These are phyloP conservation scores for Pseudopipra pipra DNA, from an alignment of 2,113 vertebrate genomes.

Conservation along the genomic window DNA sequence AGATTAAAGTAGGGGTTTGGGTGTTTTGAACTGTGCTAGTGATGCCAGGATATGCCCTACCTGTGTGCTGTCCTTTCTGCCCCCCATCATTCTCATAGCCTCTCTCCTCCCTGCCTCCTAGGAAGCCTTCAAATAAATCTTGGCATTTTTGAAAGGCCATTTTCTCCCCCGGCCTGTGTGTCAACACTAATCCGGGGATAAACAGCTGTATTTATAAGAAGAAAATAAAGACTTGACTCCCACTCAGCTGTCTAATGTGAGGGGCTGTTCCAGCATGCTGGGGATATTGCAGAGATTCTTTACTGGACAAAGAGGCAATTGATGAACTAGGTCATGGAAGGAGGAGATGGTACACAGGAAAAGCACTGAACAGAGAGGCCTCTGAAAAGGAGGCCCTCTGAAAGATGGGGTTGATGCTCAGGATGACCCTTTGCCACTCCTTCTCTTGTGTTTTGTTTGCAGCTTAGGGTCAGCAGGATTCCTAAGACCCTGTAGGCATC, in stretches of 20 bases:
- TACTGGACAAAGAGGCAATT: background rate
- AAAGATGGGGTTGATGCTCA: background rate
- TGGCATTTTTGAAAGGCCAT: background rate
- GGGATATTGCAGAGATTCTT: background rate
- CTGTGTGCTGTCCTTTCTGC: background rate
- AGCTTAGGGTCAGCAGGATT: background rate
- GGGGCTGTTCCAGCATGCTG: background rate
- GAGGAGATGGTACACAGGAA: background rate
- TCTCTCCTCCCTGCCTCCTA: background rate
- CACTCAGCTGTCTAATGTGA: background rate
- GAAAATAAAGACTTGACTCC: background rate
- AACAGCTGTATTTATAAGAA: background rate
- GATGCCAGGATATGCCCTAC: rapidly evolving
- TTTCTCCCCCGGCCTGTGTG: background rate
- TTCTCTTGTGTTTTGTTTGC: background rate
- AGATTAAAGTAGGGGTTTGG: background rate
- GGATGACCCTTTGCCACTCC: background rate
- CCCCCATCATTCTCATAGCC: background rate
- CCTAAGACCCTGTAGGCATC: background rate
- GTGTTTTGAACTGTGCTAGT: background rate
- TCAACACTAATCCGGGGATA: background rate
- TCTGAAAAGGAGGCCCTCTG: background rate
- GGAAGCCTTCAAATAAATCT: background rate
- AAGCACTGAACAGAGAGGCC: background rate
- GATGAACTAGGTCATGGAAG: background rate